These are phyloP conservation scores for Sphaeridia pumilis DNA, from an alignment of 2,888 invertebrate genomes.

Conservation along the genomic window DNA sequence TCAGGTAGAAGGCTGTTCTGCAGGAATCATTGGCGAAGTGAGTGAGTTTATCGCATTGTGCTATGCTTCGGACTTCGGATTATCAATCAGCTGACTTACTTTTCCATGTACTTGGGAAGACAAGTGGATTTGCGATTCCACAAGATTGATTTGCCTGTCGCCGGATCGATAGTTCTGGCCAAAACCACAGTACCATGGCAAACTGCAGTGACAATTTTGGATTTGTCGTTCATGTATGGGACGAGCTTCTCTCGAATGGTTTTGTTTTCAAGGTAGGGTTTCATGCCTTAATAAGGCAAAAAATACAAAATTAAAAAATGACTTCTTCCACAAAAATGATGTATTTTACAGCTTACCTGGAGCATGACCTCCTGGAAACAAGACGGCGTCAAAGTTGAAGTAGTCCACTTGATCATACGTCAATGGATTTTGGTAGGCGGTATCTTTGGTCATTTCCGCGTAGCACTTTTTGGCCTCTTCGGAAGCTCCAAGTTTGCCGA, in stretches of 20 bases:
- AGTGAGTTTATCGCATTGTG: not conserved
- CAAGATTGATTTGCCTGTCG: conserved; percentile 30
- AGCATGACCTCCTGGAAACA: conserved; percentile 34
- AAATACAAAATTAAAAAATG: not conserved
- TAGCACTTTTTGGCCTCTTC: conserved; percentile 27
- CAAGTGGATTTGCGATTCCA: conserved; percentile 27
- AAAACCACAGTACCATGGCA: conserved; percentile 31
- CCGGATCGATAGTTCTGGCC: conserved; percentile 22
- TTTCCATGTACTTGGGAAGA: conserved; percentile 33
- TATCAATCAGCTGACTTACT: conserved; percentile 6
- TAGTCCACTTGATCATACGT: conserved; percentile 22
- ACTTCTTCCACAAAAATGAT: not conserved
- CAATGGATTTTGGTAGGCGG: conserved; percentile 23
- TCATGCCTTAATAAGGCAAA: conserved; percentile 30
- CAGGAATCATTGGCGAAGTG: no score
- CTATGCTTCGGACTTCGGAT: not conserved
- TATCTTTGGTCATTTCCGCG: conserved; percentile 20
- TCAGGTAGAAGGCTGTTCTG: conserved; percentile 27
- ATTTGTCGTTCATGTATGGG: conserved; percentile 21
- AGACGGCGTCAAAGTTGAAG: conserved; percentile 23
- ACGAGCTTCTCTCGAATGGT: conserved; percentile 23
- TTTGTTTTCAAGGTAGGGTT: conserved; percentile 24
- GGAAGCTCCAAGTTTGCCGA: conserved; percentile 28
- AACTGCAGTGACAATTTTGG: conserved; percentile 27
- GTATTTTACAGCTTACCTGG: conserved; percentile 21